These are phyloP conservation scores for Orius insidiosus DNA, from an alignment of 1,140 invertebrate genomes.

Conservation along the genomic window DNA sequence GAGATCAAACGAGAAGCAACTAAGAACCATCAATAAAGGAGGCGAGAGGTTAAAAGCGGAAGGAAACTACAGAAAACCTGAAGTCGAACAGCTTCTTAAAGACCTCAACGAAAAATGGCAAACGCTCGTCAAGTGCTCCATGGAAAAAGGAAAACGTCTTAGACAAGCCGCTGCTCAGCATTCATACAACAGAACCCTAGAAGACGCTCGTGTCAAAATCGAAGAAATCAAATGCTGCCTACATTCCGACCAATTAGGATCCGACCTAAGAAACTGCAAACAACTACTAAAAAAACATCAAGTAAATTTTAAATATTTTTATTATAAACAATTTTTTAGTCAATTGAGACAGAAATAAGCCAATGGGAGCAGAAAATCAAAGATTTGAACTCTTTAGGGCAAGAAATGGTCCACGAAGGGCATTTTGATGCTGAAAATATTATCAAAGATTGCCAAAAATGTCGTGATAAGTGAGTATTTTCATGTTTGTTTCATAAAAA, in stretches of 20 bases:
- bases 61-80: slow-evolving; percentile 47
- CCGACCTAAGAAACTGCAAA: slow-evolving; percentile 74
- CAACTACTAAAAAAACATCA: slow-evolving; percentile 74
- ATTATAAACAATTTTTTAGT: slow-evolving; percentile 24
- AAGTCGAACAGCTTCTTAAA: slow-evolving; percentile 43
- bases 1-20: slow-evolving; percentile 73
- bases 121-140: slow-evolving; percentile 43
- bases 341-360: slow-evolving; percentile 60
- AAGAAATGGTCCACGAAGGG: slow-evolving; percentile 78
- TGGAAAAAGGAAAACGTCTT: slow-evolving; percentile 70
- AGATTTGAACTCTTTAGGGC: slow-evolving; percentile 58
- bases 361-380: slow-evolving; percentile 59
- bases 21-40: slow-evolving; percentile 65
- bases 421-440: slow-evolving; percentile 87
- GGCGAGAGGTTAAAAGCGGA: slow-evolving; percentile 51
- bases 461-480: slow-evolving; percentile 41
- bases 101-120: slow-evolving; percentile 60
- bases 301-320: slow-evolving; percentile 22
- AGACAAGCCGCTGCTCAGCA: slow-evolving; percentile 64
- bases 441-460: slow-evolving; percentile 52
- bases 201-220: slow-evolving; percentile 63
- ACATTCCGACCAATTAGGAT: slow-evolving; percentile 62
- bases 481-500: slow-evolving; percentile 5
- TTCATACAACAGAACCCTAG: slow-evolving; percentile 53
- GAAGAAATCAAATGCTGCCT: slow-evolving; percentile 58